phyloP scores from a whole-genome alignment of 2,797 vertebrate species.

The Menidia menidia region DNA sequence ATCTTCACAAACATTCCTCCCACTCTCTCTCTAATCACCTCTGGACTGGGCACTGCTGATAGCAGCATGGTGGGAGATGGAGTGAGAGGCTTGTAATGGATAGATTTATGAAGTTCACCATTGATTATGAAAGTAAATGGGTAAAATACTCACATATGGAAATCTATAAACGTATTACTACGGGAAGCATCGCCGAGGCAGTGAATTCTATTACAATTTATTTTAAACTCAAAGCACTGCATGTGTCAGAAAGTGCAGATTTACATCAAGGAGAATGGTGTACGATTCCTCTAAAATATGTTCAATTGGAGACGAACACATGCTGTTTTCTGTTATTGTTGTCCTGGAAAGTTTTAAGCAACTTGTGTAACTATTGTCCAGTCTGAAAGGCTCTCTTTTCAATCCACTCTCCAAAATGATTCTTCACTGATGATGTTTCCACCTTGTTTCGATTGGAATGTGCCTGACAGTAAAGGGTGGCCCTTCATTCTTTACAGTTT shows the following conservation, averaged over 20 bases:
- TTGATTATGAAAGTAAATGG: conserved; percentile 41
- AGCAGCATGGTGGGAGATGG: conserved; percentile 54
- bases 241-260: conserved; percentile 35
- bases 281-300: conserved; percentile 14
- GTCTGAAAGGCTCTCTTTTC: conserved; percentile 17
- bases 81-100: conserved; percentile 55
- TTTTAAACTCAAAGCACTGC: conserved; percentile 33
- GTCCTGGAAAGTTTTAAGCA: conserved; percentile 21
- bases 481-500: conserved; percentile 31
- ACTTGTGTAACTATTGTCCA: conserved; percentile 13
- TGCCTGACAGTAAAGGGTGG: conserved; percentile 37
- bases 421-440: conserved; percentile 7
- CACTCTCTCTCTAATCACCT: conserved; percentile 65
- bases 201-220: conserved; percentile 40
- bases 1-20: conserved; percentile 59
- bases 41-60: conserved; percentile 63
- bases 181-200: conserved; percentile 34
- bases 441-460: conserved; percentile 24
- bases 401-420: conserved; percentile 20
- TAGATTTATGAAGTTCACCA: conserved; percentile 46
- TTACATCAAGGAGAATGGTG: neutral
- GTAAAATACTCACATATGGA: conserved; percentile 20
- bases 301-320: conserved; percentile 17
- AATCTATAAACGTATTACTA: conserved; percentile 30
- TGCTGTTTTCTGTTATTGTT: conserved; percentile 14